Evolutionary conservation across 2,888 invertebrate species (phyloP), one percentile per base, ranked within the genome.

Genomic region (Oscheius sp.): DNA sequence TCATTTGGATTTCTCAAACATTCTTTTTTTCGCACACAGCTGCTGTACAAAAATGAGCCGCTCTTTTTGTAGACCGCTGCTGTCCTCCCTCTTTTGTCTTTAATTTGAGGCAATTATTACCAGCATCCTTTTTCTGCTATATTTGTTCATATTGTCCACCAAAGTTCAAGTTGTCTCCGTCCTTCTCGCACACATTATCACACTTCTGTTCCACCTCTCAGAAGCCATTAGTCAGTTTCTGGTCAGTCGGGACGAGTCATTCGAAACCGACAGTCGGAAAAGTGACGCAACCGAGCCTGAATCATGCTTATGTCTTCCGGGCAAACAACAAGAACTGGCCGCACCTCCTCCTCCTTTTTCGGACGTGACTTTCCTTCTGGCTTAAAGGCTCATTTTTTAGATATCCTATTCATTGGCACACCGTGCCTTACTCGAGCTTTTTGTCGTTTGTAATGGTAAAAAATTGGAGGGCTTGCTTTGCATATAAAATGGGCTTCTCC

Each of bases 261-360:
- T 32, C 57, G 57, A 57, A 57, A 57, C 2, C 9, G 57, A 57
- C 57, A 57, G 60, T 60, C 60, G 35, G 11, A 60, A 58, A 42
- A 60, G 50, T 63, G 63, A 70, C 37, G 55, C 33, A 70, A 55
- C 10, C 37, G 42, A 33, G 11, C 55, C 53, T 55, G 70, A 70
- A 33, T 70, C 70, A 70, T 35, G 70, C 58, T 57, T 51, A 68
- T 29, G 50, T 68, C 70, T 57, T 55, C 70, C 70, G 47, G 55
- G 47, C 58, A 70, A 70, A 70, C 70, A 70, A n/a, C n/a, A 9
- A 42, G 13, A 55, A 55, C 57, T 33, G 53, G 55, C 70, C 55
- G 70, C 70, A 57, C 58, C 70, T 70, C 42, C 33, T 42, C 42
- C 33, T 47, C 47, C 70, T 35, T 47, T 42, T 57, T 57, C 33